phyloP scores from a whole-genome alignment of 1,140 invertebrate genomes.

The Cydia splendana region DNA sequence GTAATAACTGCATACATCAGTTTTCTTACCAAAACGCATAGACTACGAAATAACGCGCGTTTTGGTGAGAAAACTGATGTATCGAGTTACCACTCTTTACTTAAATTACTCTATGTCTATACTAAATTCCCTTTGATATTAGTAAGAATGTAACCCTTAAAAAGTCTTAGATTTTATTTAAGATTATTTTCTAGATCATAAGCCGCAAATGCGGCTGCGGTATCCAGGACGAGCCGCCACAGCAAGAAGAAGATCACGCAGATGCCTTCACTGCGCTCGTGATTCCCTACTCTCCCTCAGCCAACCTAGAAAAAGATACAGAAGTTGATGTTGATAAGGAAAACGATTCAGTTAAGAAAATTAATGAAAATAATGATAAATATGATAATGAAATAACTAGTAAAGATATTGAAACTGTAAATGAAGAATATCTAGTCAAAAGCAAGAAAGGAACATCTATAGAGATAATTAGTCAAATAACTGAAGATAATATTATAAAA shows the following conservation, averaged over 20 bases:
- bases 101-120: too few species aligned
- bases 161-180: too few species aligned
- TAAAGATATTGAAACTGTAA: background rate
- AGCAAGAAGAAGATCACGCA: constrained; percentile 59
- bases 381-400: background rate
- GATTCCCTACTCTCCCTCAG: constrained; percentile 60
- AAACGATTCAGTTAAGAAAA: background rate
- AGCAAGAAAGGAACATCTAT: background rate
- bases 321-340: background rate
- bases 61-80: too few species aligned
- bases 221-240: constrained; percentile 64
- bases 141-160: too few species aligned
- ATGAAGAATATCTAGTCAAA: constrained; percentile 6
- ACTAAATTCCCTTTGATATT: too few species aligned
- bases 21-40: too few species aligned
- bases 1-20: too few species aligned
- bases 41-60: too few species aligned
- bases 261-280: constrained; percentile 53
- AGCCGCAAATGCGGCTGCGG: constrained; percentile 72
- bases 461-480: background rate
- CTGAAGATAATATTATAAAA: background rate
- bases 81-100: too few species aligned
- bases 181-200: constrained; percentile 67
- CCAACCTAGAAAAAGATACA: background rate
- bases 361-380: background rate